These are phyloP conservation scores for Coryphaenoides rupestris DNA, from an alignment of 2,113 vertebrate species.

Conservation along the genomic window DNA sequence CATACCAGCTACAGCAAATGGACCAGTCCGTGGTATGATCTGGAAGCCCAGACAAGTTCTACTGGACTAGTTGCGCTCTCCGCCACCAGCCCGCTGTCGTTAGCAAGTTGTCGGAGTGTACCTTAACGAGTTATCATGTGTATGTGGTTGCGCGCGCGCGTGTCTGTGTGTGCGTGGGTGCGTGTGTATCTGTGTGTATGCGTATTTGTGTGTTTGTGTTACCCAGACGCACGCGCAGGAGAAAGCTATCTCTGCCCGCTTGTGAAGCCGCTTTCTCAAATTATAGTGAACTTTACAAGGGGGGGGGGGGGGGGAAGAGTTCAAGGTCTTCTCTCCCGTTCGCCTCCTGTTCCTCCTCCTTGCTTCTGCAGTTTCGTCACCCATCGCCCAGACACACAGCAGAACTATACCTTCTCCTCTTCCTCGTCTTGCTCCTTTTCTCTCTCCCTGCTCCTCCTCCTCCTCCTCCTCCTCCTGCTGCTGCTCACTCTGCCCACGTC, in stretches of 20 bases:
- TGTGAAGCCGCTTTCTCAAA: slow-evolving; percentile 29
- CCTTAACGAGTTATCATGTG: slow-evolving; percentile 52
- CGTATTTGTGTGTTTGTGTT: not conserved
- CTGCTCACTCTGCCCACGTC: slow-evolving; percentile 70
- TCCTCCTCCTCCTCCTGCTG: slow-evolving; percentile 29
- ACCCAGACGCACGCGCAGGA: not conserved
- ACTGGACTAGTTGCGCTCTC: slow-evolving; percentile 59
- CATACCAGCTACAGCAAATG: slow-evolving; percentile 38
- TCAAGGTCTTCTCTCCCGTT: slow-evolving; percentile 32
- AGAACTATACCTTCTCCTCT: slow-evolving; percentile 28
- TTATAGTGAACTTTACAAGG: too few relatives aligned
- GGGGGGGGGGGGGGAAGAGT: slow-evolving; percentile 24
- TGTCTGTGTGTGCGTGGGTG: slow-evolving; percentile 19
- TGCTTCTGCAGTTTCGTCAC: slow-evolving; percentile 42
- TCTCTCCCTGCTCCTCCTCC: slow-evolving; percentile 31
- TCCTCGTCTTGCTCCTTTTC: slow-evolving; percentile 18
- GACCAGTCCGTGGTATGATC: slow-evolving; percentile 41
- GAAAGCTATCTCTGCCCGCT: too few relatives aligned
- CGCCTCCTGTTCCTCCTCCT: slow-evolving; percentile 7
- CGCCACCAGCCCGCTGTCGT: slow-evolving; percentile 39
- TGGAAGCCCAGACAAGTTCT: slow-evolving; percentile 31
- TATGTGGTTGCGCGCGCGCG: slow-evolving; percentile 33
- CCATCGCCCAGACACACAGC: slow-evolving; percentile 40
- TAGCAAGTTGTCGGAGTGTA: slow-evolving; percentile 55
- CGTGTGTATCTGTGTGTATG: slow-evolving; percentile 32